Evolutionary conservation across 2,797 vertebrate genomes (phyloP).

Genomic region (Cynopterus sphinx): DNA sequence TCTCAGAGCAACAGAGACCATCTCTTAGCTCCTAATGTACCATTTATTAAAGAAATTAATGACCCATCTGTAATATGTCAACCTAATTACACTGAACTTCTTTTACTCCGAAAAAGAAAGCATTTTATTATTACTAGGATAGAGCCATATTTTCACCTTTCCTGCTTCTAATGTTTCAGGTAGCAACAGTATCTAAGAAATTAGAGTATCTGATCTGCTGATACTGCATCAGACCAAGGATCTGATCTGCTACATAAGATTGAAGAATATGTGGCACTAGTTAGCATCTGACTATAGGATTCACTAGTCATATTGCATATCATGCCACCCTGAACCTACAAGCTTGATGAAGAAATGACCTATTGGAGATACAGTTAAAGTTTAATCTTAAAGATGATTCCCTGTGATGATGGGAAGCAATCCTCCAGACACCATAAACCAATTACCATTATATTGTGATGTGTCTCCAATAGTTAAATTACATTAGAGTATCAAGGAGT

Average conservation of each 20-base stretch:
- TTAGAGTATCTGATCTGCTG: background rate
- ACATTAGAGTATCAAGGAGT: background rate
- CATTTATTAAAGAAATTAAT: background rate
- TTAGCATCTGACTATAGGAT: background rate
- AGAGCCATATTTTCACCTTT: background rate
- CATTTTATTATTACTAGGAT: background rate
- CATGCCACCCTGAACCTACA: background rate
- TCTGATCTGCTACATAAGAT: background rate
- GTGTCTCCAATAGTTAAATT: background rate
- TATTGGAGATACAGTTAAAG: background rate
- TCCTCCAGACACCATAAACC: background rate
- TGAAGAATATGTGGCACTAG: background rate
- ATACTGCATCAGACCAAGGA: background rate
- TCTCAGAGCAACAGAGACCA: background rate
- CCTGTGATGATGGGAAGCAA: background rate
- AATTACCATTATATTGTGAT: background rate
- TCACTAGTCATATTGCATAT: background rate
- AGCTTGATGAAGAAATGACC: background rate
- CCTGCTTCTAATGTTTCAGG: background rate
- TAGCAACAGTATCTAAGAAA: background rate
- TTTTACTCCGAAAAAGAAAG: background rate
- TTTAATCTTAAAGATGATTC: background rate
- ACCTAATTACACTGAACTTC: background rate
- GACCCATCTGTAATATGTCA: background rate
- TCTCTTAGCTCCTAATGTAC: background rate